Evolutionary conservation across 1,140 invertebrate species (phyloP), one percentile per base, ranked within the genome.

Genomic region (Holcopasites calliopsidis): DNA sequence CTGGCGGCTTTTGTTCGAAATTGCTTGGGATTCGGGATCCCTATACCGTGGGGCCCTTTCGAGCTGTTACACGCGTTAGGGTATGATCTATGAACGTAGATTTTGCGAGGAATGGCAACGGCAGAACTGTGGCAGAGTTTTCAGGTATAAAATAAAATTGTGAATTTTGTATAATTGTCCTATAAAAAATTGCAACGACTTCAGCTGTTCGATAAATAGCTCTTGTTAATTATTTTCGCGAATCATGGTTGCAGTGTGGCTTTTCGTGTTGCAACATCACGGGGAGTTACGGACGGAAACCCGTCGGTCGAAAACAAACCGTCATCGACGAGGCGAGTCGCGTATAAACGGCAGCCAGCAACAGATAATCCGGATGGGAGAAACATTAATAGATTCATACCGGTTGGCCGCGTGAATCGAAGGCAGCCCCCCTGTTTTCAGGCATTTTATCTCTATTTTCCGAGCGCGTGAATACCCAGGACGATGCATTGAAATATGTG

Each of bases 191-290:
- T n/a, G n/a, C n/a, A n/a, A n/a, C n/a, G n/a, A n/a, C n/a, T n/a
- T n/a, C n/a, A n/a, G n/a, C n/a, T n/a, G n/a, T n/a, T n/a, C n/a
- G n/a, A n/a, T n/a, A n/a, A n/a, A n/a, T n/a, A n/a, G n/a, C n/a
- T n/a, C n/a, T n/a, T n/a, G n/a, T n/a, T n/a, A n/a, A 84, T 84
- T 79, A 84, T 84, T 85, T 77, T 64, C 60, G 35, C n/a, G 55
- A 16, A 57, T 69, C 68, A 21, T 11, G n/a, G n/a, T 18, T 21
- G 16, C 10, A 10, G 4, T 5, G 0, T 31, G 28, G 5, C 11
- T 2, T 16, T n/a, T 31, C 18, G 18, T 57, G 23, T 60, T 11
- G 11, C 50, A 57, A n/a, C n/a, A n/a, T 49, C 62, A 65, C 38
- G 7, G 11, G 16, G 31, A 0, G 31, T 2, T 35, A 11, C 4